These are phyloP conservation scores for Oscheius myriophilus DNA, from an alignment of 2,888 invertebrate species.

Conservation along the genomic window DNA sequence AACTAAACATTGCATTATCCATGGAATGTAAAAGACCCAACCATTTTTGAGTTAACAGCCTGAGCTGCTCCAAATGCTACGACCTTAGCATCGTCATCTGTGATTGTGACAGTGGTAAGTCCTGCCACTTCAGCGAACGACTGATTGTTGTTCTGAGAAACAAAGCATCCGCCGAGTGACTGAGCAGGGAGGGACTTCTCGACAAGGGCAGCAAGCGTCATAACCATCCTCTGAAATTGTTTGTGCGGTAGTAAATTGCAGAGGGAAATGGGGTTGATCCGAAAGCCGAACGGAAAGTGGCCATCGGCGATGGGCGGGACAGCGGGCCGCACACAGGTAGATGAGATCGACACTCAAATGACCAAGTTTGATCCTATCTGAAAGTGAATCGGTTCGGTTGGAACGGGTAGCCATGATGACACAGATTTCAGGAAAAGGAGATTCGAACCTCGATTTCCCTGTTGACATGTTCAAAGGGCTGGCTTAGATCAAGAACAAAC, in stretches of 20 bases:
- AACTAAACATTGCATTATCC: slow-evolving; percentile 35
- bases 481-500: no score
- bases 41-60: slow-evolving; percentile 54
- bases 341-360: slow-evolving; percentile 25
- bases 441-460: no score
- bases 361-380: slow-evolving; percentile 25
- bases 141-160: slow-evolving; percentile 66
- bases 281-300: slow-evolving; percentile 10
- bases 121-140: slow-evolving; percentile 50
- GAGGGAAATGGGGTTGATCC: slow-evolving; percentile 10
- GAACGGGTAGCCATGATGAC: no score
- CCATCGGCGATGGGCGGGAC: slow-evolving; percentile 20
- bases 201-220: slow-evolving; percentile 36
- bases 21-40: not conserved
- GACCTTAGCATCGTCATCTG: slow-evolving; percentile 48
- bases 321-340: slow-evolving; percentile 4
- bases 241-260: no score
- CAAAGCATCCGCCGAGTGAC: slow-evolving; percentile 55
- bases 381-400: no score
- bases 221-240: slow-evolving; percentile 6
- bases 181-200: slow-evolving; percentile 45
- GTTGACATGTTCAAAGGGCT: no score
- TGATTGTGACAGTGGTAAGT: slow-evolving; percentile 55
- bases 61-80: slow-evolving; percentile 65
- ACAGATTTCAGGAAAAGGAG: no score